phyloP scores from a whole-genome alignment of 1,140 invertebrate genomes.

The Psilanteris sp. region DNA sequence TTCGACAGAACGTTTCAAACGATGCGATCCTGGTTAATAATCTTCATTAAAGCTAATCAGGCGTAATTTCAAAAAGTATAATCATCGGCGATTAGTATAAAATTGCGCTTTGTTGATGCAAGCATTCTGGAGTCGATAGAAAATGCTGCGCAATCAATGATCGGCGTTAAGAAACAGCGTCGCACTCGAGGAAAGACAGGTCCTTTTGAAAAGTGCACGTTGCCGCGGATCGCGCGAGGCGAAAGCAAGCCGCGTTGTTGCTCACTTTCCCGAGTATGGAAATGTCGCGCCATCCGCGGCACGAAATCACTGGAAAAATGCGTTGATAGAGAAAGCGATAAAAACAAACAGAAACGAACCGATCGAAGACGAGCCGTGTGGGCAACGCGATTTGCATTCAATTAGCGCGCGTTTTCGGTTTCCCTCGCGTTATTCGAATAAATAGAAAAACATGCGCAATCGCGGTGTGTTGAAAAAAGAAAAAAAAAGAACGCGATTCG shows the following conservation, averaged over 20 bases:
- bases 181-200: conserved; percentile 40
- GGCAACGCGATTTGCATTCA: conserved; percentile 11
- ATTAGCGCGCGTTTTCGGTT: conserved; percentile 13
- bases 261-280: conserved; percentile 61
- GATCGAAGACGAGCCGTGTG: no score
- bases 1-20: no score
- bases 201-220: conserved; percentile 38
- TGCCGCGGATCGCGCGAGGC: conserved; percentile 34
- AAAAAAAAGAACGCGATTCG: no score
- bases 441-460: no score
- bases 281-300: conserved; percentile 38
- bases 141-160: conserved; percentile 34
- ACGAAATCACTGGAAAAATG: conserved; percentile 34
- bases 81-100: conserved; percentile 28
- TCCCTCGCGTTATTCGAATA: no score
- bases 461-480: no score
- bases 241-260: conserved; percentile 45
- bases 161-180: conserved; percentile 33
- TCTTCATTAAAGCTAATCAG: no score
- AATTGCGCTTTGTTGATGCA: conserved; percentile 27
- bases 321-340: conserved; percentile 45
- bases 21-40: no score
- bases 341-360: conserved; percentile 27
- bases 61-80: conserved; percentile 12
- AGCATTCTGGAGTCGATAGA: conserved; percentile 19